Conservation (phyloP, 2,888 invertebrate species). For the Sacculina carcini region DNA sequence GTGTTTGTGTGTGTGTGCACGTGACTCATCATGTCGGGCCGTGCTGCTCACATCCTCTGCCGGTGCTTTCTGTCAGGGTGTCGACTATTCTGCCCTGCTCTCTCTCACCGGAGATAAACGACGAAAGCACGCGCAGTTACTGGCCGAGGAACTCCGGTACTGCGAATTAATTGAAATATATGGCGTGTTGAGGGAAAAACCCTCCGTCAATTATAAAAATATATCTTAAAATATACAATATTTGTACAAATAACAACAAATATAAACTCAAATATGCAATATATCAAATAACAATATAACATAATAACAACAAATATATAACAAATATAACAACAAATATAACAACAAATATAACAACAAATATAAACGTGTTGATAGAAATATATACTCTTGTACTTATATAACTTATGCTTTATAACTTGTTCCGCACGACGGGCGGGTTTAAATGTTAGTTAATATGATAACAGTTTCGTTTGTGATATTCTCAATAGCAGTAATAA, state of each 20-base stretch:
- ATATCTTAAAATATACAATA: no score
- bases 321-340: neutral
- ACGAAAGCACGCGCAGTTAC: slow-evolving; percentile 34
- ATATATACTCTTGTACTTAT: neutral
- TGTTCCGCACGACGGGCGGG: no score
- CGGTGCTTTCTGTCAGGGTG: slow-evolving; percentile 48
- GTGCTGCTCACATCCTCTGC: slow-evolving; percentile 50
- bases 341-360: neutral
- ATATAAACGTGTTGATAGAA: neutral
- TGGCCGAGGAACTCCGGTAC: slow-evolving; percentile 40
- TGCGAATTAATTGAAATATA: no score
- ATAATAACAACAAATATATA: no score
- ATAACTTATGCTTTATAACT: no score
- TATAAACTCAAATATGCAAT: no score
- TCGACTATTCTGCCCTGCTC: slow-evolving; percentile 45
- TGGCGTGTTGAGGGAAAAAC: slow-evolving; percentile 9
- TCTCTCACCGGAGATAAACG: slow-evolving; percentile 31
- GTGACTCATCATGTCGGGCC: slow-evolving; percentile 34
- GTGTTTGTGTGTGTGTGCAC: slow-evolving; percentile 33
- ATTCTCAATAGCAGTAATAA: neutral
- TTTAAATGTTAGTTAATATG: neutral
- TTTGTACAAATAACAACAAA: no score
- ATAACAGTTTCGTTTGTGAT: neutral
- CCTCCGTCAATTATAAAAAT: no score
- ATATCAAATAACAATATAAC: no score